Conservation (phyloP, 2,888 invertebrate species). For the Polyommatus icarus region DNA sequence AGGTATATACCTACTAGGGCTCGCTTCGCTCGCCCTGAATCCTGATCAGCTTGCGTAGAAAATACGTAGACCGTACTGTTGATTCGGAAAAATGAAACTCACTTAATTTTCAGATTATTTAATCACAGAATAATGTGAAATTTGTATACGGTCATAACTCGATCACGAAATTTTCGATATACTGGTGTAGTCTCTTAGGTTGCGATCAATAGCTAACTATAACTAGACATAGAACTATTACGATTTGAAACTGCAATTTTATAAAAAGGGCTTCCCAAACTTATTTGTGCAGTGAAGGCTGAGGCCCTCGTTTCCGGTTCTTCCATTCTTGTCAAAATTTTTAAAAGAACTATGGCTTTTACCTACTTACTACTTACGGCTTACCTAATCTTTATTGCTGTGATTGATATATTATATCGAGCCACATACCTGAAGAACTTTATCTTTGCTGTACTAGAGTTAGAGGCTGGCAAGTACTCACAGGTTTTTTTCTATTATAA, state of each 20-base stretch:
- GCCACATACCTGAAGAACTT: background rate
- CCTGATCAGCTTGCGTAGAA: background rate
- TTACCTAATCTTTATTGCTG: background rate
- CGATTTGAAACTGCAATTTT: background rate
- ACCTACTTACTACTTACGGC: background rate
- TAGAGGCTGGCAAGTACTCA: background rate
- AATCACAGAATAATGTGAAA: slow-evolving; percentile 27
- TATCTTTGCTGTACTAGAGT: no score
- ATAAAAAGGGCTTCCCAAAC: background rate
- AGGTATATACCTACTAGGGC: no score
- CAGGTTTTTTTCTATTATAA: background rate
- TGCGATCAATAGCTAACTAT: slow-evolving; percentile 9
- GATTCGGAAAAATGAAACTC: background rate
- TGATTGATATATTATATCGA: background rate
- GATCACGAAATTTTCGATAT: slow-evolving; percentile 10
- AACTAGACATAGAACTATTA: slow-evolving; percentile 13
- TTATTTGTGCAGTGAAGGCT: background rate
- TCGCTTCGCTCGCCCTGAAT: no score
- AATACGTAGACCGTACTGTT: background rate
- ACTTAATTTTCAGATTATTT: slow-evolving; percentile 20
- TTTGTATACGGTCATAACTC: slow-evolving; percentile 18
- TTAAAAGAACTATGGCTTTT: background rate
- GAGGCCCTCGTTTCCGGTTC: background rate
- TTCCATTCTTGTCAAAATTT: background rate
- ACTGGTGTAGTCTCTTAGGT: background rate